Base-by-base conservation (phyloP, 2,888 invertebrate species). In the Himalopsyche japonica region DNA sequence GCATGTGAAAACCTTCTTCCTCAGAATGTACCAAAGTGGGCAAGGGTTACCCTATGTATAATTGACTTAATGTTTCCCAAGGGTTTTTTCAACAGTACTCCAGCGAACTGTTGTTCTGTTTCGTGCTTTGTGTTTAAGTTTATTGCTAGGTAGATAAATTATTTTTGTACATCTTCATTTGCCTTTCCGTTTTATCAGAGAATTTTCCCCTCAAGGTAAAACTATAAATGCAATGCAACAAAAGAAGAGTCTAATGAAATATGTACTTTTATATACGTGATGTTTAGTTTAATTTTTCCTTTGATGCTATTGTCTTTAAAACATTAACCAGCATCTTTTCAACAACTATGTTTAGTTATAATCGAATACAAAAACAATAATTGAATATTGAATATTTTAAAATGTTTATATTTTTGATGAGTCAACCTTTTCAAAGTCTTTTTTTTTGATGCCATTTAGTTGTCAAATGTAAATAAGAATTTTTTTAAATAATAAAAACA, bases 11-110 rank as follows among this genome's bases (percentile, higher is more conserved):
- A 57, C 82, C 82, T 64, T 48, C 78, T 47, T 70, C 24, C 64
- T 70, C 30, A 27, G 70, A 70, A 70, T 15, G 27, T 82, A 79
- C 80, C 84, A 82, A 81, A 79, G 82, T 70, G 82, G 76, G 80
- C 64, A 84, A 84, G 82, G 83, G 80, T 82, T 85, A 80, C 84
- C 86, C 79, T 80, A 79, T 84, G 88, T 89, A 88, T 89, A 89
- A 89, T 89, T 89, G 89, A 87, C 88, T 87, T 88, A 88, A 89
- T 89, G 88, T 88, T 86, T 85, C 89, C 86, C 89, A 5, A 20
- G 89, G 89, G 89, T 79, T 84, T 84, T 82, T 84, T 49, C n/a
- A 43, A 49, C 81, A 77, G 37, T 77, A 77, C 82, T 82, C 15
- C 79, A 27, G 79, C 47, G 43, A 78, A 79, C 82, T 64, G 82